Evolutionary conservation across 2,113 vertebrate genomes (phyloP).

Genomic region (Alaudala cheleensis): DNA sequence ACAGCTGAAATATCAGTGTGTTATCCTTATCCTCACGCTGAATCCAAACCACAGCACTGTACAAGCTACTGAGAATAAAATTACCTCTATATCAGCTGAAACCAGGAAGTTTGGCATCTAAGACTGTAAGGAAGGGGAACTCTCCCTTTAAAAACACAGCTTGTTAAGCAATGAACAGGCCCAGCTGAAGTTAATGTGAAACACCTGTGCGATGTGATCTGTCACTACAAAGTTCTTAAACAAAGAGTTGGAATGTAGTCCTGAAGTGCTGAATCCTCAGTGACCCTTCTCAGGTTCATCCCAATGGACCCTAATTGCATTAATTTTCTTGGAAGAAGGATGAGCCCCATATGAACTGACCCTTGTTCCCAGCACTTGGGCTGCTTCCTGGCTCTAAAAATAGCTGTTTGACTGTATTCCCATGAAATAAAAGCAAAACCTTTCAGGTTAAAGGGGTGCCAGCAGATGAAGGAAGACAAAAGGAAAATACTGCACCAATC

Average conservation of each 20-base stretch:
- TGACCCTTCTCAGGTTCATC: background rate
- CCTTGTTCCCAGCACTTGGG: background rate
- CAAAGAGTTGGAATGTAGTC: background rate
- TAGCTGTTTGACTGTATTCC: background rate
- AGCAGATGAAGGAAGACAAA: background rate
- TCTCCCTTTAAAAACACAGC: background rate
- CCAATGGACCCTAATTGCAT: background rate
- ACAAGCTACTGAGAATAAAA: background rate
- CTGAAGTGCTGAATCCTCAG: background rate
- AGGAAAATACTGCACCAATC: background rate
- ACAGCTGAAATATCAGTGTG: background rate
- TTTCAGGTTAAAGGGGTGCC: background rate
- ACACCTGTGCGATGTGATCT: background rate
- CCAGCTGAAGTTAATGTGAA: background rate
- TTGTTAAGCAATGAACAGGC: background rate
- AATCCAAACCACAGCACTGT: background rate
- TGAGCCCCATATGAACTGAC: background rate
- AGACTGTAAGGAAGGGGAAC: background rate
- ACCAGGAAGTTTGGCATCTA: background rate
- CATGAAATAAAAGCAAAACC: background rate
- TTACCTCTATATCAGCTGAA: background rate
- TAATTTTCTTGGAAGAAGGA: background rate
- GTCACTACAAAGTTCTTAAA: background rate
- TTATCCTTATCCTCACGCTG: background rate
- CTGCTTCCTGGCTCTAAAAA: background rate